Conservation (phyloP, 2,888 invertebrate genomes). For the Stegana nigrithorax region DNA sequence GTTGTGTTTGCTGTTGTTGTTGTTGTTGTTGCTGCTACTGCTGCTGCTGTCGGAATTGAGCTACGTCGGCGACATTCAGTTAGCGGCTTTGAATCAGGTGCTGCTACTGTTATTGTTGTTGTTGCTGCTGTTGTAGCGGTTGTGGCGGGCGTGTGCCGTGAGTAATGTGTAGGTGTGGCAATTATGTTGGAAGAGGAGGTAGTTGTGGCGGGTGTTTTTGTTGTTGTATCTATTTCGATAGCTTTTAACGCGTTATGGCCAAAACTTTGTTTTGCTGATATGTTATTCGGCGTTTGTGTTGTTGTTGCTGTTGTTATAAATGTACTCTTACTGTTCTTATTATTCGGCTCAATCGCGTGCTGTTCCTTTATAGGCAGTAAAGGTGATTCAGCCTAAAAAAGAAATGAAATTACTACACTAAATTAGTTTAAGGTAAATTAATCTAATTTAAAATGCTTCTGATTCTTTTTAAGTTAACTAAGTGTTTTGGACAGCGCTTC, state of each 20-base stretch:
- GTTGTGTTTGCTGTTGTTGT: conserved; percentile 19
- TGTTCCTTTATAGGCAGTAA: conserved; percentile 56
- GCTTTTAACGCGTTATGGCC: conserved; percentile 24
- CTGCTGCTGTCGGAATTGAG: conserved; percentile 41
- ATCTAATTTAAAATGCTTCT: too few relatives aligned
- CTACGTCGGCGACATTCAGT: conserved; percentile 51
- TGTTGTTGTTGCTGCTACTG: conserved; percentile 32
- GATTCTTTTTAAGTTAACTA: too few relatives aligned
- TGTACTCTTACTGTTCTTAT: conserved; percentile 34
- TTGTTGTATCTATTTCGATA: conserved; percentile 18
- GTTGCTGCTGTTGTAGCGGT: conserved; percentile 26
- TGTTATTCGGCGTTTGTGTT: conserved; percentile 42
- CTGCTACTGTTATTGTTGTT: conserved; percentile 6
- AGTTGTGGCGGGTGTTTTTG: background rate
- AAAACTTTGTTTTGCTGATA: conserved; percentile 47
- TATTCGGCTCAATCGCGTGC: conserved; percentile 27
- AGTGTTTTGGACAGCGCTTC: too few relatives aligned
- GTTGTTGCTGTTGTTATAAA: conserved; percentile 30
- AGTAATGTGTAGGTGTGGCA: conserved; percentile 20
- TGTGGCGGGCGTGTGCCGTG: conserved; percentile 27
- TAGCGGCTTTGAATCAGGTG: conserved; percentile 11
- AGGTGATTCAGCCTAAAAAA: conserved; percentile 64
- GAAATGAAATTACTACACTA: too few relatives aligned
- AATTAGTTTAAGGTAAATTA: too few relatives aligned
- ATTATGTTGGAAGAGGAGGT: conserved; percentile 23